Evolutionary conservation across 2,888 invertebrate species (phyloP), one percentile per base, ranked within the genome.

Genomic region (Diloba caeruleocephala): DNA sequence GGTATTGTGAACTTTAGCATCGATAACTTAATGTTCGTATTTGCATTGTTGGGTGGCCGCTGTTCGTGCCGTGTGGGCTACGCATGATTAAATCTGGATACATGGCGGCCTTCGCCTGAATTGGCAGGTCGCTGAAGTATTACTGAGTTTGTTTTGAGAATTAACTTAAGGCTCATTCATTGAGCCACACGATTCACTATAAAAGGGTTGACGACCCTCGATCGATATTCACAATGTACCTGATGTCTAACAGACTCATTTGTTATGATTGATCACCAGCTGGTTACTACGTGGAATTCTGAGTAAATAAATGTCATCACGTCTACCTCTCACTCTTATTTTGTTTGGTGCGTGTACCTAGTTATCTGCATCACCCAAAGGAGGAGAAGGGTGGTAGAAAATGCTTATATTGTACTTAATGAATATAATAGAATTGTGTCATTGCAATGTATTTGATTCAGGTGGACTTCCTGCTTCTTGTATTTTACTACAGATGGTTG

Each of bases 21-120:
- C 0, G 21, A 9, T 8, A 21, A 6, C 2, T 6, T 12, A 38
- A 63, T n/a, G 10, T 43, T 4, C 38, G 37, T 12, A 34, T 44
- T 42, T 70, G 9, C 12, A 12, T 19, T 44, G 54, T 21, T 10
- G 13, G 14, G 10, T 4, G 2, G 42, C 21, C 32, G n/a, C 8
- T 17, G 48, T 21, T 53, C 33, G 34, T 54, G 36, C 34, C 14
- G 48, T 39, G 38, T 46, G 51, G 31, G 55, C 46, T 41, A 62
- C 48, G 63, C 55, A 52, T 63, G 71, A 71, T 63, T 71, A 60
- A 65, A 71, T 71, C 59, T 71, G 69, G 63, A 66, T 65, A 51
- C 41, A 37, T 37, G 45, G 46, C 48, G 71, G 43, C 71, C 71
- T 71, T 71, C 71, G 66, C 66, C 71, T 66, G 63, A 48, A 66